Percentiles rank a stretch among this genome's conserved stretches.
Conservation (phyloP, 2,888 invertebrate genomes). For the Troides oblongomaculatus region DNA sequence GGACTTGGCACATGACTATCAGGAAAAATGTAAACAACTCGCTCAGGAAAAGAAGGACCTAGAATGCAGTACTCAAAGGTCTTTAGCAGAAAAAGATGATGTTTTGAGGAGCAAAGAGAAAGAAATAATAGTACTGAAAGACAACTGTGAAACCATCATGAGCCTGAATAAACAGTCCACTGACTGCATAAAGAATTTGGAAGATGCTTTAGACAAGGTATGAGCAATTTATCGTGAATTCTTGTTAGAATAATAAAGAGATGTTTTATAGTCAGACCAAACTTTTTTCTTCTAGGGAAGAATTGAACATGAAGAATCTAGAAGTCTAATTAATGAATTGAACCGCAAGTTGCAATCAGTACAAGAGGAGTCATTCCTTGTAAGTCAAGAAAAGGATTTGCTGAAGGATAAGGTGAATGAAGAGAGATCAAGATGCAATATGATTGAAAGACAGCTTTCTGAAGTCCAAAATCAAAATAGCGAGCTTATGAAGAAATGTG, state of each 20-base stretch:
- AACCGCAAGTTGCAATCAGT: constrained; percentile 47
- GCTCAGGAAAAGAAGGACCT: constrained; percentile 70
- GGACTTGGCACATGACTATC: constrained; percentile 83
- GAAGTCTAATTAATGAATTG: constrained; percentile 46
- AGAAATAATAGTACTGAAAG: constrained; percentile 68
- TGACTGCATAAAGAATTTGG: constrained; percentile 81
- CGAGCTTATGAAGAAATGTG: constrained; percentile 80
- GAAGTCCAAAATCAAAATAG: constrained; percentile 74
- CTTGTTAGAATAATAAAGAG: background rate
- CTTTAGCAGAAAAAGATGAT: constrained; percentile 46
- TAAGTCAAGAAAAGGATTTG: constrained; percentile 56
- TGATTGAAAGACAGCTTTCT: constrained; percentile 78
- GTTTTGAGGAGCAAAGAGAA: constrained; percentile 53
- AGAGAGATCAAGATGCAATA: constrained; percentile 55
- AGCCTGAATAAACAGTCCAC: constrained; percentile 78
- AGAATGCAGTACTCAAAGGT: constrained; percentile 61
- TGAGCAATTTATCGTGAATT: background rate
- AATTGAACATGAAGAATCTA: constrained; percentile 54
- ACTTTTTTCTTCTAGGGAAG: constrained; percentile 49
- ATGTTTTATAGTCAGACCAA: background rate
- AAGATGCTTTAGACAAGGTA: constrained; percentile 78
- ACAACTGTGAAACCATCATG: constrained; percentile 73
- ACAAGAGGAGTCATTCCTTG: constrained; percentile 46
- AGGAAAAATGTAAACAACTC: constrained; percentile 81
- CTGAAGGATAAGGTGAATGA: constrained; percentile 64